Evolutionary conservation across 2,888 invertebrate species (phyloP).

Genomic region (Osedax frankpressi): DNA sequence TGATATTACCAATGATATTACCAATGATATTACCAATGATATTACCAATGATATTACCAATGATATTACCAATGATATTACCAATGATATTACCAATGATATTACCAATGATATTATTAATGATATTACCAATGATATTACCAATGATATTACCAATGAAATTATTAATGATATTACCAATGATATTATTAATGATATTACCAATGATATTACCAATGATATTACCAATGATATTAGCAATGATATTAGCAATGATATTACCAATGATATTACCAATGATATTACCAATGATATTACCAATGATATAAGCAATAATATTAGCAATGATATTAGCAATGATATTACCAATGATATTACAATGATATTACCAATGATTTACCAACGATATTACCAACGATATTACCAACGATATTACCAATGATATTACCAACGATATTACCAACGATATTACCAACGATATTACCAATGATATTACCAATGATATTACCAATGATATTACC

Average conservation of each 20-base stretch:
- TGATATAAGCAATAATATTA: background rate
- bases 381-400: background rate
- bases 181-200: background rate
- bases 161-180: background rate
- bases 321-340: background rate
- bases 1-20: constrained; percentile 1
- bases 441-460: background rate
- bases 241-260: background rate
- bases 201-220: background rate
- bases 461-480: background rate
- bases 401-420: background rate
- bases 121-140: background rate
- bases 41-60: background rate
- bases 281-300: background rate
- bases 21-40: background rate
- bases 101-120: background rate
- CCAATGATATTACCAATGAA: background rate
- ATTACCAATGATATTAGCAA: background rate
- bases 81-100: background rate
- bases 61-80: background rate
- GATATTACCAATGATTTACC: background rate
- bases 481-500: background rate
- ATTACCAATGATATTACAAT: background rate
- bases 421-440: background rate
- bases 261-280: background rate